Percentiles rank a stretch among this genome's conserved stretches.
These are phyloP conservation scores for Drosophila erecta DNA, from an alignment of 1,140 invertebrate genomes.

Conservation along the genomic window DNA sequence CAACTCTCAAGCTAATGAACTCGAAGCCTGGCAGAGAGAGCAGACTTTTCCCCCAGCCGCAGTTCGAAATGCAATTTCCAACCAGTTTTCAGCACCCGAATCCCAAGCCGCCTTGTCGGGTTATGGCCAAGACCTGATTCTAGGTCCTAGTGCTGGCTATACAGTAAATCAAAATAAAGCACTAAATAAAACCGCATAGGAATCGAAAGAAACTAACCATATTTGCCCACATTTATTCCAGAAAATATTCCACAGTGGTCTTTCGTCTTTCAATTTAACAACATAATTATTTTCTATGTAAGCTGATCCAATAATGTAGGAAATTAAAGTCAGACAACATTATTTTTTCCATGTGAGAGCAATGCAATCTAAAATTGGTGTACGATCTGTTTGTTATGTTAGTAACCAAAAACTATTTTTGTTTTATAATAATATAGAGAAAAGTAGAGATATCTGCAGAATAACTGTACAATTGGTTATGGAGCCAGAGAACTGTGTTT, in stretches of 20 bases:
- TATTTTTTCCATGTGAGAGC: neutral
- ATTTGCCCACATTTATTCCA: neutral
- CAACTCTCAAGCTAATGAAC: conserved; percentile 74
- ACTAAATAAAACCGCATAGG: too few species aligned
- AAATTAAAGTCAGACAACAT: neutral
- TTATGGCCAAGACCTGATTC: conserved; percentile 29
- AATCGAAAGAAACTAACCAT: too few species aligned
- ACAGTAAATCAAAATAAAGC: too few species aligned
- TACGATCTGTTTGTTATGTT: too few species aligned
- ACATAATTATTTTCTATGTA: neutral
- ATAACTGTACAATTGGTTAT: too few species aligned
- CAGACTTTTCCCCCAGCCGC: conserved; percentile 17
- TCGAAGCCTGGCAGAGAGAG: conserved; percentile 16
- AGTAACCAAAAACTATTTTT: too few species aligned
- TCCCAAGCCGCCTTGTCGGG: conserved; percentile 8
- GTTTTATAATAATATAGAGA: too few species aligned
- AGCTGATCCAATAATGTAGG: neutral
- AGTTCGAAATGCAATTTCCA: conserved; percentile 24
- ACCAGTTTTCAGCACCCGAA: conserved; percentile 39
- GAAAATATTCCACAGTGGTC: neutral
- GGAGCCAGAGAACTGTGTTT: too few species aligned
- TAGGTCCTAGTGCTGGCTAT: neutral
- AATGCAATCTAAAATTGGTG: too few species aligned
- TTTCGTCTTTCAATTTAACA: neutral
- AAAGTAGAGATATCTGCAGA: too few species aligned